These are phyloP conservation scores for mouse (Mus musculus) DNA, from an alignment of 2,113 vertebrate genomes.

Conservation along the genomic window DNA sequence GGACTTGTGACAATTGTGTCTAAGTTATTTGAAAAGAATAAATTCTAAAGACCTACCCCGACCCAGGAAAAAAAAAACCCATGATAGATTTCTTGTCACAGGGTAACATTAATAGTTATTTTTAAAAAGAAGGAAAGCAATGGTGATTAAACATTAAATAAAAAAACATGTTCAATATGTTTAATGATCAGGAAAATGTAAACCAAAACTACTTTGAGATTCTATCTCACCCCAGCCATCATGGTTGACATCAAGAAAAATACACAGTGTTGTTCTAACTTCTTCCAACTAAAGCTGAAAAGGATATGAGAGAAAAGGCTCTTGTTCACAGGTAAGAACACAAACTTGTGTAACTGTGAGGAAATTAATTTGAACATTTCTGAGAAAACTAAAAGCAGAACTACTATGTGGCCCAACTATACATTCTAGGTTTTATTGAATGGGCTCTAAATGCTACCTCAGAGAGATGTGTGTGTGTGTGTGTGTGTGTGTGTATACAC, in stretches of 20 bases:
- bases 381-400: background rate
- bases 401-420: background rate
- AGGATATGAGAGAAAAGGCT: background rate
- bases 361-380: background rate
- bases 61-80: background rate
- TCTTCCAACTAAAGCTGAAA: background rate
- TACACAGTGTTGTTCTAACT: background rate
- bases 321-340: background rate
- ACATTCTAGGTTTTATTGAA: background rate
- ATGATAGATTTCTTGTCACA: background rate
- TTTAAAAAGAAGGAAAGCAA: background rate
- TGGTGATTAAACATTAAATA: background rate
- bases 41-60: background rate
- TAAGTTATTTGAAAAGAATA: slow-evolving; percentile 28
- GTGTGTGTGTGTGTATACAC: background rate
- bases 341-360: background rate
- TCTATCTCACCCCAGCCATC: background rate
- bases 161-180: background rate
- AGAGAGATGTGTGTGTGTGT: background rate
- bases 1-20: background rate
- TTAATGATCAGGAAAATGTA: background rate
- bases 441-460: too few relatives aligned
- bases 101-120: background rate
- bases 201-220: background rate
- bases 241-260: background rate